Percentiles rank a stretch among this genome's conserved stretches.
phyloP scores from a whole-genome alignment of 2,797 vertebrate species.

The Florisuga fusca region DNA sequence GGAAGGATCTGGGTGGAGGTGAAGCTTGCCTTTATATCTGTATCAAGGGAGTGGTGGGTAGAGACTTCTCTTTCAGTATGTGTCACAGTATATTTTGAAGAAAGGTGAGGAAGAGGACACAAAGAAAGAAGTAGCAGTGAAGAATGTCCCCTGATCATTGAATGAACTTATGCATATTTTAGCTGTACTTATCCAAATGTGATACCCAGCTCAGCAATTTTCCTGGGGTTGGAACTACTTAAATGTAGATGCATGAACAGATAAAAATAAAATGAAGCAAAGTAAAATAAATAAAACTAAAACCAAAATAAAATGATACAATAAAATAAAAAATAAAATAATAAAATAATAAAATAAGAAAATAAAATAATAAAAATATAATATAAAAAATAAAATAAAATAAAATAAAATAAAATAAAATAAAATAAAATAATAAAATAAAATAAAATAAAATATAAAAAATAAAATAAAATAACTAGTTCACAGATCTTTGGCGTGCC shows the following conservation, averaged over 20 bases:
- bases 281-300: neutral
- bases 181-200: neutral
- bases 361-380: neutral
- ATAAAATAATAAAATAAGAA: neutral
- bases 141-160: neutral
- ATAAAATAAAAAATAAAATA: neutral
- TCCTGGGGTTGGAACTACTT: slow-evolving; percentile 9
- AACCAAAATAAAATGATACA: neutral
- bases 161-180: slow-evolving; percentile 16
- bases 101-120: slow-evolving; percentile 45
- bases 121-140: neutral
- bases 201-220: neutral
- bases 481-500: neutral
- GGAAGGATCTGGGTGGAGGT: slow-evolving; percentile 70
- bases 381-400: neutral
- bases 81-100: slow-evolving; percentile 18
- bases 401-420: neutral
- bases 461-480: neutral
- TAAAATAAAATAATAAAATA: neutral
- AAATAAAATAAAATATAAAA: neutral
- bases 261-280: neutral
- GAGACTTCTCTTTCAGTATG: slow-evolving; percentile 51
- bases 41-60: slow-evolving; percentile 59
- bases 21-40: slow-evolving; percentile 37
- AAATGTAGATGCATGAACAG: neutral